A percentile compares a stretch with the other conserved stretches of the same genome.
Evolutionary conservation across 2,113 vertebrate species (phyloP).

Genomic region (Stegostoma tigrinum): DNA sequence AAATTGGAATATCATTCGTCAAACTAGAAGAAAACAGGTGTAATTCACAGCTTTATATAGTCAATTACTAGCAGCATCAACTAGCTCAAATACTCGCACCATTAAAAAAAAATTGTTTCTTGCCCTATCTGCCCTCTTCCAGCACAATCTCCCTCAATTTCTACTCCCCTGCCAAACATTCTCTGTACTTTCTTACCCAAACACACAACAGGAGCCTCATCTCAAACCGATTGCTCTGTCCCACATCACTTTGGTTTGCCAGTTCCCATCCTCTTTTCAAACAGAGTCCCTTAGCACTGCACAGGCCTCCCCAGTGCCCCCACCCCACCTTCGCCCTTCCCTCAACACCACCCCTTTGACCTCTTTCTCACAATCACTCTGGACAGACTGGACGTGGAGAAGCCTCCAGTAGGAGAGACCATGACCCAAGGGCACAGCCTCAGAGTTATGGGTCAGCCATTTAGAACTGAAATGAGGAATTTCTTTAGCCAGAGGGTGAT

Average conservation of each 20-base stretch:
- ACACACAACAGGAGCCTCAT: neutral
- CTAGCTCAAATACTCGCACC: neutral
- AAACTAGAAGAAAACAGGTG: conserved; percentile 53
- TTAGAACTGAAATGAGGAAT: no score
- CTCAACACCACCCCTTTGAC: no score
- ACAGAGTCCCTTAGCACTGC: neutral
- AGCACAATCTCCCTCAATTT: neutral
- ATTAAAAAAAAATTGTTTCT: neutral
- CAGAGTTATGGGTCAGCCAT: no score
- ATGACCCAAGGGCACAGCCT: no score
- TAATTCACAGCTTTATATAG: neutral
- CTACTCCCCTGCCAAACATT: neutral
- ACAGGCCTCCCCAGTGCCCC: no score
- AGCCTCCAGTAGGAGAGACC: no score
- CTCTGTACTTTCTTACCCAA: neutral
- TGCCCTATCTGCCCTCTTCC: neutral
- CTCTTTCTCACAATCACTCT: no score
- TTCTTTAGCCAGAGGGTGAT: no score
- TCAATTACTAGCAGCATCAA: neutral
- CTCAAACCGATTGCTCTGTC: neutral
- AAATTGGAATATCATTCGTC: conserved; percentile 76
- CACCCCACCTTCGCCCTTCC: no score
- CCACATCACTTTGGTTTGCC: no score
- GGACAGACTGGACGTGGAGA: no score
- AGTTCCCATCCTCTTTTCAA: neutral